Percentiles rank a stretch among this genome's conserved stretches.
phyloP scores from a whole-genome alignment of 2,797 vertebrate genomes.

The Lepus oiostolus region DNA sequence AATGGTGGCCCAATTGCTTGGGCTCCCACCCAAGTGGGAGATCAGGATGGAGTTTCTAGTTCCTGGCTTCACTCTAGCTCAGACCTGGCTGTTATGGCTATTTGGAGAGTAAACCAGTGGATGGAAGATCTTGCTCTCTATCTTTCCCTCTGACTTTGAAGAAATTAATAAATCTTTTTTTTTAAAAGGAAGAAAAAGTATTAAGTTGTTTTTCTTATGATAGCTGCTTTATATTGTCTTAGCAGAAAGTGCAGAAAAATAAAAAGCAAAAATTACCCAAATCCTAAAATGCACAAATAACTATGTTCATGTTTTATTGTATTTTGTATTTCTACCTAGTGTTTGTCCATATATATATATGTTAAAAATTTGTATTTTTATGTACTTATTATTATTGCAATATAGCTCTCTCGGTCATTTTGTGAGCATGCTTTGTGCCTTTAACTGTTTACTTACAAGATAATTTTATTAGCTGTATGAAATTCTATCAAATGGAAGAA shows the following conservation, averaged over 20 bases:
- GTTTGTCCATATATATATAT: neutral
- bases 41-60: no score
- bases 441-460: constrained; percentile 27
- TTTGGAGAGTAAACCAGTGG: no score
- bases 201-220: neutral
- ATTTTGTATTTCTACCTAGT: constrained; percentile 32
- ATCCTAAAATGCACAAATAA: neutral
- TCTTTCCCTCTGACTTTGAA: no score
- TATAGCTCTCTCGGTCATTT: constrained; percentile 38
- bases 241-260: neutral
- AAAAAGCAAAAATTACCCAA: neutral
- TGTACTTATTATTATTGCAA: constrained; percentile 22
- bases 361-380: constrained; percentile 7
- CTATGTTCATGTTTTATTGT: neutral
- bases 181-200: no score
- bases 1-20: no score
- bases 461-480: neutral
- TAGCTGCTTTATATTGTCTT: neutral
- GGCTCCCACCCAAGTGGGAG: no score
- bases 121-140: no score
- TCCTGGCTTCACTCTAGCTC: no score
- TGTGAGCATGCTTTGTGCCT: constrained; percentile 33
- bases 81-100: no score
- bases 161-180: no score
- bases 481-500: neutral